A percentile compares a stretch with the other conserved stretches of the same genome.
Conservation (phyloP, 2,888 invertebrate species). For the Drosophila austrosaltans region DNA sequence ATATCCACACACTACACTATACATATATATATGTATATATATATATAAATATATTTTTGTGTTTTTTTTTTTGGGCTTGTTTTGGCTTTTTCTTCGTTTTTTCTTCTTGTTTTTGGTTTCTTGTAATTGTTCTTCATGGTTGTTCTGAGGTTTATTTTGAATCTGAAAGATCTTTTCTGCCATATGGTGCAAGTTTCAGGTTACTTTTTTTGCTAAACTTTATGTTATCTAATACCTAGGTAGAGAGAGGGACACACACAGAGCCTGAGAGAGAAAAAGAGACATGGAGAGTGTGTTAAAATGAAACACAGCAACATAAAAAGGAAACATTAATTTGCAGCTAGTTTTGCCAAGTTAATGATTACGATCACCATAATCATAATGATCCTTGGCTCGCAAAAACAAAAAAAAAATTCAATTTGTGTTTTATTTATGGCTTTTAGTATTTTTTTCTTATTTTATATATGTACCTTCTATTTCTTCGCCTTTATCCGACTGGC, state of each 20-base stretch:
- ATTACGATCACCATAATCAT: conserved; percentile 26
- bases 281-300: not conserved
- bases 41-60: conserved; percentile 17
- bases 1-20: conserved; percentile 18
- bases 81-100: conserved; percentile 41
- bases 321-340: conserved; percentile 50
- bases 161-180: conserved; percentile 24
- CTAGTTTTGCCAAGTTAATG: conserved; percentile 31
- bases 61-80: conserved; percentile 46
- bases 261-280: not conserved
- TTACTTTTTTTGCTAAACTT: conserved; percentile 28
- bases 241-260: not conserved
- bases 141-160: conserved; percentile 38
- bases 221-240: conserved; percentile 38
- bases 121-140: conserved; percentile 61
- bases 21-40: conserved; percentile 13
- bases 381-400: conserved; percentile 22
- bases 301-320: conserved; percentile 32
- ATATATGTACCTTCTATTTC: conserved; percentile 27
- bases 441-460: conserved; percentile 41
- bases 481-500: conserved; percentile 34
- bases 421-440: conserved; percentile 58
- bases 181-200: conserved; percentile 35
- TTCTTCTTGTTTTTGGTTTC: conserved; percentile 63
- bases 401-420: conserved; percentile 46